Evolutionary conservation across 1,140 invertebrate genomes (phyloP), one percentile per base, ranked within the genome.

Genomic region (Diprion similis): DNA sequence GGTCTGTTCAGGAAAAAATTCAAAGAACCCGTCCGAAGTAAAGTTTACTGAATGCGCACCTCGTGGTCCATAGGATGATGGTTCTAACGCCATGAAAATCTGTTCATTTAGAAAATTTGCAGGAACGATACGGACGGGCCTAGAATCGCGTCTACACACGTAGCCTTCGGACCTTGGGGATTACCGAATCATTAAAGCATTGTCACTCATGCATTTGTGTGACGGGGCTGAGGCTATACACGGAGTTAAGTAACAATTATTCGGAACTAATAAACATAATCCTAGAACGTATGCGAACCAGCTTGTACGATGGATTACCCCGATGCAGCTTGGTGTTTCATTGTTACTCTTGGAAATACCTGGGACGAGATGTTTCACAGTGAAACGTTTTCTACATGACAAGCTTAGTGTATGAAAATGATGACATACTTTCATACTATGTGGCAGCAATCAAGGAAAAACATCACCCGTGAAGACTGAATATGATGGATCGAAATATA

Each of bases 141-240:
- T 37, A 37, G 6, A 37, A 37, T 37, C 24, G 6, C 24, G 24
- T 11, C 51, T 11, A 59, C 11, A 59, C 51, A 59, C 51, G 51
- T 59, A 59, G 51, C 9, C 11, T 17, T 17, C 70, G 66, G 79
- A 64, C 83, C 83, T 84, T 83, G 78, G 79, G 77, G 75, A 84
- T 80, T 81, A 74, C 83, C 81, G 46, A 73, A 76, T 77, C 68
- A 73, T 67, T 72, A 73, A 73, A 76, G 78, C 68, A 73, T 67
- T 72, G 73, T 78, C 75, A 59, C 51, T 37, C 24, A 6, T 59
- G n/a, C 51, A 17, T 59, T 59, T 13, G 51, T 59, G 73, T 72
- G 78, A 78, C 75, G 80, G 79, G 79, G 79, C 82, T 82, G 80
- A 82, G 78, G 80, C 72, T 82, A 37, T 37, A 73, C 67, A 11